These are phyloP conservation scores for Drosophila pallidifrons DNA, from an alignment of 1,140 invertebrate species.

Conservation along the genomic window DNA sequence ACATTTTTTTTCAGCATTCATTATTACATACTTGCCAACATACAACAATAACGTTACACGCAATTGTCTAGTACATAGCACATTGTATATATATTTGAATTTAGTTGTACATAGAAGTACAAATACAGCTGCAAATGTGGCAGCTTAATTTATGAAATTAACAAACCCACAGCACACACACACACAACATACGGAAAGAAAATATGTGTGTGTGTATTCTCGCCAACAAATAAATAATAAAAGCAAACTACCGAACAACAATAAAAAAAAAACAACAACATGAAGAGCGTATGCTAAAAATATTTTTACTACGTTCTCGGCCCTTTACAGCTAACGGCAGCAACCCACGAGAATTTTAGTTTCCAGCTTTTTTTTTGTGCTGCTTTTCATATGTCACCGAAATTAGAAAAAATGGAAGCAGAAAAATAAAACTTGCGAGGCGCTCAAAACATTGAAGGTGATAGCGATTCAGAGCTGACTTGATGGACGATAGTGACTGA, in stretches of 20 bases:
- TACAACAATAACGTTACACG: conserved; percentile 34
- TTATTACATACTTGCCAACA: conserved; percentile 27
- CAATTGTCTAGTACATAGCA: conserved; percentile 2
- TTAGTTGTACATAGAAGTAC: conserved; percentile 4
- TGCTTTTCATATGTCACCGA: conserved; percentile 66
- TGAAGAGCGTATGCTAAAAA: conserved; percentile 6
- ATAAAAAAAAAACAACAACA: conserved; percentile 24
- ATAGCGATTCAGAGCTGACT: conserved; percentile 39
- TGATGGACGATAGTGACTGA: conserved; percentile 25
- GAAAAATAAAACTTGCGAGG: conserved; percentile 42
- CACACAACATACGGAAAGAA: conserved; percentile 10
- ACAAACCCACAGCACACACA: conserved; percentile 49
- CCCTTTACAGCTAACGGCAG: conserved; percentile 58
- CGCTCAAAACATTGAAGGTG: conserved; percentile 53
- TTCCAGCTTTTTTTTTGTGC: conserved; percentile 6
- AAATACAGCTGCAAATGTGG: conserved; percentile 37
- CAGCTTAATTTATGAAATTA: conserved; percentile 79
- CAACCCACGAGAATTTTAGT: conserved; percentile 52
- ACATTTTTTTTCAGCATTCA: conserved; percentile 9
- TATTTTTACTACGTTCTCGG: conserved; percentile 32
- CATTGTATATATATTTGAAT: conserved; percentile 5
- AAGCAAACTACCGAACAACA: conserved; percentile 46
- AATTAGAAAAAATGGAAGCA: conserved; percentile 52
- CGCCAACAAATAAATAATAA: conserved; percentile 65
- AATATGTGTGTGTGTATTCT: conserved; percentile 35